phyloP scores from a whole-genome alignment of 2,888 invertebrate species.

The Xylota segnis region DNA sequence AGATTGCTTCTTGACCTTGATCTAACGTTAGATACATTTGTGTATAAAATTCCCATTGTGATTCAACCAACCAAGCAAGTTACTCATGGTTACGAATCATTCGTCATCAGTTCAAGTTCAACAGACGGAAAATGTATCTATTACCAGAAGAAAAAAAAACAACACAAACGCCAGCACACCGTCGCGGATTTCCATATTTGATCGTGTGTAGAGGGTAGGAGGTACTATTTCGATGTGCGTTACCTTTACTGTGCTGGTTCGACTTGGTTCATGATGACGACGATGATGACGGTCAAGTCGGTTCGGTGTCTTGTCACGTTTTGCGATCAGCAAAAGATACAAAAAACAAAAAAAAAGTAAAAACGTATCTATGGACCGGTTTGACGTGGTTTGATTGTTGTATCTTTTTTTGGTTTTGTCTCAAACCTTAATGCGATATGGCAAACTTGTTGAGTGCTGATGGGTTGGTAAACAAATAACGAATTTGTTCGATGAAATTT shows the following conservation, averaged over 20 bases:
- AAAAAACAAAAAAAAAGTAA: background rate
- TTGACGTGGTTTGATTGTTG: background rate
- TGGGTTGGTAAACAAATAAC: constrained; percentile 2
- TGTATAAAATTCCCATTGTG: constrained; percentile 1
- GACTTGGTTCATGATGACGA: background rate
- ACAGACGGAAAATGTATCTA: constrained; percentile 57
- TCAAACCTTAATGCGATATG: constrained; percentile 21
- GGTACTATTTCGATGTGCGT: background rate
- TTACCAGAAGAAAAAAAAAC: background rate
- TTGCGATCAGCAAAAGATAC: constrained; percentile 24
- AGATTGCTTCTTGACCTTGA: constrained; percentile 52
- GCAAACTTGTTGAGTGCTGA: constrained; percentile 35
- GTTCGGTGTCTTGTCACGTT: constrained; percentile 54
- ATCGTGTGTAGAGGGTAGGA: background rate
- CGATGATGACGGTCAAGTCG: constrained; percentile 16
- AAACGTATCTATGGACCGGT: constrained; percentile 33
- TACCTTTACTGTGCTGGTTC: background rate
- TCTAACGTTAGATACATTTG: constrained; percentile 4
- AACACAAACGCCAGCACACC: background rate
- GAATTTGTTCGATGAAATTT: constrained; percentile 28
- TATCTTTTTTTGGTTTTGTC: background rate
- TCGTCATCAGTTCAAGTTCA: constrained; percentile 68
- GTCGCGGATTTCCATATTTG: constrained; percentile 7
- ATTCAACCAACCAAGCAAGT: constrained; percentile 34
- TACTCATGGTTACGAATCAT: constrained; percentile 50